Evolutionary conservation across 1,140 invertebrate genomes (phyloP), one percentile per base, ranked within the genome.

Genomic region (Pygmarrhopalites habei): DNA sequence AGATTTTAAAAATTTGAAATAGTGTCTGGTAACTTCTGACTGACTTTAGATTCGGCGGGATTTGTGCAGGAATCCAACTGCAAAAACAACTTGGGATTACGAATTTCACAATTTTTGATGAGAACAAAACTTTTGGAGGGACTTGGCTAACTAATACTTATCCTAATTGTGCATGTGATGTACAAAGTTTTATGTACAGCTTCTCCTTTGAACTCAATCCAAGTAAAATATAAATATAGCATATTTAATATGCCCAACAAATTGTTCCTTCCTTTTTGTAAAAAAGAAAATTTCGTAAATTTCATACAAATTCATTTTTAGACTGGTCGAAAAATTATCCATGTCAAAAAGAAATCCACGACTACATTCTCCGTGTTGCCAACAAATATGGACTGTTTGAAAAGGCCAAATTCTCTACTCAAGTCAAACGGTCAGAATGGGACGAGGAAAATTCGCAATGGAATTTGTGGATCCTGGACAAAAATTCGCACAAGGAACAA

Each of bases 181-280:
- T 66, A 29, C 60, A 44, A 21, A 58, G 41, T 28, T 60, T 63
- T 57, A 12, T 61, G 5, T 69, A 69, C 46, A 58, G 57, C 28
- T 61, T 58, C 17, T 69, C 67, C 1, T 69, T 69, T 59, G 67
- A 65, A 19, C 64, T 25, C 5, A 69, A 68, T 56, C 63, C 67
- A 43, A 49, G 67, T 69, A 62, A 49, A 21, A 7, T 32, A 3
- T 47, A 35, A 43, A 51, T 28, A 5, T 35, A 39, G 41, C 43
- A 23, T 7, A 12, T 46, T 49, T 28, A 59, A 35, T 52, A 15
- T 52, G 15, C 7, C 14, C 10, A 25, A 21, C 12, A 26, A 28
- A 21, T 49, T 23, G 19, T 17, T 19, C n/a, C n/a, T n/a, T n/a
- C n/a, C n/a, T n/a, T n/a, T n/a, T n/a, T n/a, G n/a, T n/a, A n/a